Conservation (phyloP, 2,888 invertebrate genomes). For the Apocheima hispidaria region DNA sequence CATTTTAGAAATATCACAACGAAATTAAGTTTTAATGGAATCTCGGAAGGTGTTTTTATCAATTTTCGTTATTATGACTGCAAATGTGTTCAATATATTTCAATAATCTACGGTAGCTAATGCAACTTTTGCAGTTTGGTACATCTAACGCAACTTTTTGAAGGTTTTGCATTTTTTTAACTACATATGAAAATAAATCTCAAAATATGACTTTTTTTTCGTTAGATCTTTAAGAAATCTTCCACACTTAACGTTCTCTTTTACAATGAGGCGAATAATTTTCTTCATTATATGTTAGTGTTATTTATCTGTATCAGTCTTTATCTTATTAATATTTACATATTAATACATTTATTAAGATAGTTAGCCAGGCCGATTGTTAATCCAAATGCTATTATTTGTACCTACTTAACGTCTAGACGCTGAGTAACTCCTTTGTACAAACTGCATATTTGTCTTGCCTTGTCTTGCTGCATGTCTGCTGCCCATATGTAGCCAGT, state of each 20-base stretch:
- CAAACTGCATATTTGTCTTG: conserved; percentile 34
- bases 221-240: no score
- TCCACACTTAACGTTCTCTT: no score
- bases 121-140: no score
- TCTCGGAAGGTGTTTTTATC: not conserved
- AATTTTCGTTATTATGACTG: not conserved
- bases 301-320: not conserved
- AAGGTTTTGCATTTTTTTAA: no score
- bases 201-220: no score
- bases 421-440: conserved; percentile 24
- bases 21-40: conserved; percentile 12
- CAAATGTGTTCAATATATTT: not conserved
- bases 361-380: conserved; percentile 9
- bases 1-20: conserved; percentile 21
- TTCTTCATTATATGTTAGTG: no score
- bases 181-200: no score
- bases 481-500: conserved; percentile 47
- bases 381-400: conserved; percentile 14
- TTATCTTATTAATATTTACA: conserved; percentile 4
- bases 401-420: no score
- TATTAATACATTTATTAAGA: conserved; percentile 2
- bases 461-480: conserved; percentile 34
- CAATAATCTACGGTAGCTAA: no score
- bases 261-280: not conserved
- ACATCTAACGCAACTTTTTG: no score